Base-by-base conservation (phyloP, 2,113 vertebrate genomes). In the Urocitellus parryii region DNA sequence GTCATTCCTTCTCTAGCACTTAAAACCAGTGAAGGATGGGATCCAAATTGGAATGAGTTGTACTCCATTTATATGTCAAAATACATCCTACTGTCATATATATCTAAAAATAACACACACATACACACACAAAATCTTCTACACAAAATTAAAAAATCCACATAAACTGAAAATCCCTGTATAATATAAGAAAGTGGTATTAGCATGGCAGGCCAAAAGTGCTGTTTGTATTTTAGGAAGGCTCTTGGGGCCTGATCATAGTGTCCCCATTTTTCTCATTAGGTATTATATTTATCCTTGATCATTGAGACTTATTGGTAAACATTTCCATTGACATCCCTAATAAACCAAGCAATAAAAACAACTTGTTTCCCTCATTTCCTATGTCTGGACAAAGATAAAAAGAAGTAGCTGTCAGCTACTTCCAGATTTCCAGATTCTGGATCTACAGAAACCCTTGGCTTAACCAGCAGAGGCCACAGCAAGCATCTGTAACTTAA, bases 201-300 rank as follows among this genome's bases (percentile, higher is more conserved):
- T 70, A 88, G 56, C 8, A 34, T 37, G 42, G 20, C 51, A 96
- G 51, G 51, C 63, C 8, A 65, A 90, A 88, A 91, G 56, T 53
- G 24, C 11, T 56, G 56, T 76, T 88, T 29, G 84, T 65, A 94
- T 83, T 94, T 95, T 78, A 87, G 42, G 58, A 95, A 92, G 45
- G 11, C 2, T 92, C 39, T 78, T 90, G 20, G 16, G 1, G 13
- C 8, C 11, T 56, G 18, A 39, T 7, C 67, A 68, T 22, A 56
- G n/a, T 83, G 37, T 82, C 13, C 6, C 56, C 11, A 37, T 84
- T 96, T 95, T 94, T 94, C 12, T 93, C 39, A 13, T 53, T 90
- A 34, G 94, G 45, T 53, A 79, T 79, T 90, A 74, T 70, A 65
- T 87, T 95, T 68, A 37, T 45, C 42, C 22, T 85, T 88, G 10